phyloP scores from a whole-genome alignment of 2,888 invertebrate genomes.

The Drosophila eohydei region DNA sequence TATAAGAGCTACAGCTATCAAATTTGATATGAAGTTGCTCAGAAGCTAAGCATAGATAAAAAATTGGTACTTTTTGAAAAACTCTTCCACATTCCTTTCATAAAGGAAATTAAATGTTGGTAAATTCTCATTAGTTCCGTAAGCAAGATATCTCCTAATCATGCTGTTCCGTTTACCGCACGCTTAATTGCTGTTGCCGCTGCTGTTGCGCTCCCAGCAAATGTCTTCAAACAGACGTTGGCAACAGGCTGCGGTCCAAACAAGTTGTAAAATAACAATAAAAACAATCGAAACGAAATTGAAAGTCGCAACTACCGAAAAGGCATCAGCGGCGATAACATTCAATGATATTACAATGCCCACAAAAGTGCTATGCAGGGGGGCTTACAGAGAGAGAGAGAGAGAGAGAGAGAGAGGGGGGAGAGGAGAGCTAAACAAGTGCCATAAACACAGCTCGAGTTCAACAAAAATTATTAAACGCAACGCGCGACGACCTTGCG shows the following conservation, averaged over 20 bases:
- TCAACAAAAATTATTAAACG: conserved; percentile 60
- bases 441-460: conserved; percentile 41
- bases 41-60: too few species aligned
- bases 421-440: not conserved
- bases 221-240: conserved; percentile 20
- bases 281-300: conserved; percentile 72
- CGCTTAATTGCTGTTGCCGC: conserved; percentile 3
- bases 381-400: not conserved
- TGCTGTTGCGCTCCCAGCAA: conserved; percentile 5
- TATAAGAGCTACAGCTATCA: not conserved
- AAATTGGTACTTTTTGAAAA: not conserved
- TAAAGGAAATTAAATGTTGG: not conserved
- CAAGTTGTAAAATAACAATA: conserved; percentile 76
- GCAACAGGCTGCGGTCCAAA: conserved; percentile 39
- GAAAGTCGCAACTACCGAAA: conserved; percentile 61
- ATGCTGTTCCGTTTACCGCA: not conserved
- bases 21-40: not conserved
- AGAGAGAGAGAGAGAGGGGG: not conserved
- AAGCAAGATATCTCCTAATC: not conserved
- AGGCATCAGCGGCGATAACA: conserved; percentile 35
- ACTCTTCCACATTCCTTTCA: too few species aligned
- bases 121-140: not conserved
- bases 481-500: conserved; percentile 63
- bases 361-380: conserved; percentile 24
- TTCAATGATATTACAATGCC: conserved; percentile 30